Evolutionary conservation across 2,888 invertebrate species (phyloP), one percentile per base, ranked within the genome.

Genomic region (Mythimna loreyi): DNA sequence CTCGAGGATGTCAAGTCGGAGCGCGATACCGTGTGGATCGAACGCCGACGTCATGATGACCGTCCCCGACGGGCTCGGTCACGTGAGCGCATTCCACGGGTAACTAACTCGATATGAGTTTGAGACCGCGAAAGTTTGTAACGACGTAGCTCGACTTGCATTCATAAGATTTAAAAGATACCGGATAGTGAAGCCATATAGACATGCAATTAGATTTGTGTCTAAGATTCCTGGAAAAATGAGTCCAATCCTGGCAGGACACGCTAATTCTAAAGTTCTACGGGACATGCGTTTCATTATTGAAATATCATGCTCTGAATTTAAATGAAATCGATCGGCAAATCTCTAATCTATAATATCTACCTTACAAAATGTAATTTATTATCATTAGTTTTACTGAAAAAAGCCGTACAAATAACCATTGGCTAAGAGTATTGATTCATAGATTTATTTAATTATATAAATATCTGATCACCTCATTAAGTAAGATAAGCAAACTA

Each of bases 121-220:
- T 57, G 57, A 68, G 66, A 80, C 75, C 65, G 63, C 69, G 63
- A 80, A 66, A 57, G 13, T 57, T 40, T 65, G 30, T 65, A 30
- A 69, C 70, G 76, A 78, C 23, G 71, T 71, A 59, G 45, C 63
- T 78, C 73, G 68, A 75, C 76, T 85, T 76, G 72, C 82, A 82
- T 76, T 82, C 72, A 66, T 55, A 74, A 75, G 69, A 77, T 75
- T 74, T 78, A 69, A 78, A 72, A 83, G 85, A 83, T 87, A 85
- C 84, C 83, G 81, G 85, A 87, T 84, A 87, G 85, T 85, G 82
- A 92, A 93, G 93, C 91, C 87, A 89, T 87, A 86, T 87, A 86
- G 78, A 80, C 94, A 94, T 94, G 94, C 95, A 93, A 93, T 93
- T 93, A 93, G 92, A 90, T 89, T 83, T 85, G 70, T 80, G 80